These are phyloP conservation scores for Patella ulyssiponensis DNA, from an alignment of 2,888 invertebrate species.

Conservation along the genomic window DNA sequence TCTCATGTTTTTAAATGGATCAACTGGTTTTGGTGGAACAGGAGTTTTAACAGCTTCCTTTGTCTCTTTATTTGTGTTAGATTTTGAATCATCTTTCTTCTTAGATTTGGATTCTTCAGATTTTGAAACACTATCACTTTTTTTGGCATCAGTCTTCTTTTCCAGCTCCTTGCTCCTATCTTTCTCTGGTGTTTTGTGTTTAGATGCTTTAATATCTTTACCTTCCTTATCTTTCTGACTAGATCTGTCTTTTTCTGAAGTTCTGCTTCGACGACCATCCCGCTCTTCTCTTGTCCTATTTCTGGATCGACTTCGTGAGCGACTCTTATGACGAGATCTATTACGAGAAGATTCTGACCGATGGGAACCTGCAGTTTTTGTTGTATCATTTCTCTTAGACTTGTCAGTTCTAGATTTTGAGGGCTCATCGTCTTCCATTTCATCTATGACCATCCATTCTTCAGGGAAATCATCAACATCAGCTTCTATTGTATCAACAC, in stretches of 20 bases:
- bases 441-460: constrained; percentile 31
- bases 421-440: constrained; percentile 21
- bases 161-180: background rate
- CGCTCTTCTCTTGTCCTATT: background rate
- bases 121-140: background rate
- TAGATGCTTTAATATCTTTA: background rate
- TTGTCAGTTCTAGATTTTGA: background rate
- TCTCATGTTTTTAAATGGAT: constrained; percentile 6
- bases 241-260: background rate
- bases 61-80: background rate
- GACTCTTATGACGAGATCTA: background rate
- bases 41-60: background rate
- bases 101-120: background rate
- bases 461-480: constrained; percentile 29
- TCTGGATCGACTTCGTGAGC: background rate
- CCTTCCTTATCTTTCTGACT: no score
- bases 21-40: background rate
- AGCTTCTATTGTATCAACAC: constrained; percentile 20
- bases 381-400: background rate
- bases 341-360: background rate
- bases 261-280: background rate
- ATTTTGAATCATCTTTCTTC: background rate
- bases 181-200: background rate
- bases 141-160: background rate
- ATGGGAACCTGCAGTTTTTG: background rate